Base-by-base conservation (phyloP, 1,140 invertebrate genomes). In the Vanessa tameamea region DNA sequence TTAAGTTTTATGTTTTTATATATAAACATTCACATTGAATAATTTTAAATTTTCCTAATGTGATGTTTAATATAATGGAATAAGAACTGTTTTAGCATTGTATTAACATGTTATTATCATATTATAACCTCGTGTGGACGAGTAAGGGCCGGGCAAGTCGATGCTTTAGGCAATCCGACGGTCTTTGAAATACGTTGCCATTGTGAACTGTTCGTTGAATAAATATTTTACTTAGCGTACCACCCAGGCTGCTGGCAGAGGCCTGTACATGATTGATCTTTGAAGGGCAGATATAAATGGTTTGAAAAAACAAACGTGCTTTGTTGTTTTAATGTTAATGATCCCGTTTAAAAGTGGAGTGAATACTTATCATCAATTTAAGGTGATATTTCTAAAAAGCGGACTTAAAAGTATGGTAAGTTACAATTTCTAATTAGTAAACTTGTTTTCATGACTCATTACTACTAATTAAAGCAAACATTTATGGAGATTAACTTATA, bases 171-270 rank as follows among this genome's bases (percentile, higher is more conserved):
- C 81, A 80, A 78, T 78, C 64, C 69, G 69, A 69, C 59, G 70
- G 63, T 77, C 77, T 81, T 81, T 81, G 80, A 82, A 85, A 80
- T 81, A 80, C 76, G 81, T 77, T 80, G 78, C 81, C 78, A 85
- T 85, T 85, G 83, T 85, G 69, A 73, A 73, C 72, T 61, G 71
- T 72, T 73, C 66, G 66, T 64, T 81, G 82, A 78, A 83, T 83
- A 83, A 83, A 83, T 83, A 81, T 83, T 78, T 83, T 72, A 77
- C 67, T 76, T 76, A 72, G 55, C 65, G 76, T 79, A 76, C 80
- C 82, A 81, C 83, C 80, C 81, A 84, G 69, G 78, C 77, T 77
- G 76, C 75, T 74, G 69, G 63, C 72, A 76, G 73, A 82, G 74
- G 53, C 67, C 64, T 67, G 72, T 76, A 77, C 76, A 79, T 83